Evolutionary conservation across 2,888 invertebrate species (phyloP).

Genomic region (Nemotelus nigrinus): DNA sequence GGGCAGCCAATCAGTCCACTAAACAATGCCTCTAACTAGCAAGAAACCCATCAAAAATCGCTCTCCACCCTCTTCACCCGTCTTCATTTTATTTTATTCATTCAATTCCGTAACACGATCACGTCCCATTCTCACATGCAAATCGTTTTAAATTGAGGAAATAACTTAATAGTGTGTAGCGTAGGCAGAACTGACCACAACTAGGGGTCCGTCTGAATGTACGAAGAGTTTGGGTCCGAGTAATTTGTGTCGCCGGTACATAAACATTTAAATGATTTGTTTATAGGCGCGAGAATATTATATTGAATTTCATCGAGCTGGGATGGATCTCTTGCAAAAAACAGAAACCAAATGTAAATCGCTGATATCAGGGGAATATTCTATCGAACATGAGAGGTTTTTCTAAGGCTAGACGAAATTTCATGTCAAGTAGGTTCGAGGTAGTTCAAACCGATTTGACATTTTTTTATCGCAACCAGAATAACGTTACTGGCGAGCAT

Average conservation of each 20-base stretch:
- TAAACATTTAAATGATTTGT: slow-evolving; percentile 32
- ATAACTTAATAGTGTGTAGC: slow-evolving; percentile 47
- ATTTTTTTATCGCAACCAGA: too few species aligned
- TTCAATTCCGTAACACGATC: slow-evolving; percentile 23
- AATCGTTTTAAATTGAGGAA: slow-evolving; percentile 51
- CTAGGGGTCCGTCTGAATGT: too few species aligned
- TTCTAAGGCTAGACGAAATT: too few species aligned
- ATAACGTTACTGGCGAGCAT: too few species aligned
- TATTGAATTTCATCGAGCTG: not conserved
- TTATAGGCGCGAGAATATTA: slow-evolving; percentile 24
- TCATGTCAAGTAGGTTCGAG: too few species aligned
- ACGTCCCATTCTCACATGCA: slow-evolving; percentile 38
- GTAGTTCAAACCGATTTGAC: too few species aligned
- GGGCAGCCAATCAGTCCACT: not conserved
- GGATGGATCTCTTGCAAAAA: too few species aligned
- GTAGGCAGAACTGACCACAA: not conserved
- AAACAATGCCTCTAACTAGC: not conserved
- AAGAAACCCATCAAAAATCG: slow-evolving; percentile 33
- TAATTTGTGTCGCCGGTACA: slow-evolving; percentile 26
- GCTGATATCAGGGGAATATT: too few species aligned
- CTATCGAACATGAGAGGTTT: too few species aligned
- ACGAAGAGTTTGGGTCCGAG: not conserved
- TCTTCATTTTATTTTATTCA: not conserved
- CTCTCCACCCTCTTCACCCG: too few species aligned
- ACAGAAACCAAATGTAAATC: too few species aligned